These are phyloP conservation scores for Dendrocincla fuliginosa DNA, from an alignment of 2,797 vertebrate species.

Conservation along the genomic window DNA sequence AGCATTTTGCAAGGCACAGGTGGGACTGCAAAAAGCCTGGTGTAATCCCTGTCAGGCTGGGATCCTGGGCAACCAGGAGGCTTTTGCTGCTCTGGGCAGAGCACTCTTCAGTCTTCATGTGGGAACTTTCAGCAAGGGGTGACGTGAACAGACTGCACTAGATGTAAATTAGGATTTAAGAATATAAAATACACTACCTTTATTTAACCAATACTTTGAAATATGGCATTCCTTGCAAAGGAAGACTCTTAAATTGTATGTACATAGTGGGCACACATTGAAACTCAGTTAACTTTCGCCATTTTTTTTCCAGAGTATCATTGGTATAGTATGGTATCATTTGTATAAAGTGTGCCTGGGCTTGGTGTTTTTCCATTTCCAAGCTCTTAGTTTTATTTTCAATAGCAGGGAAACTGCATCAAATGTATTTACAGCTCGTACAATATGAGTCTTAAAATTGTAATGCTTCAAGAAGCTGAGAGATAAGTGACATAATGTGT, in stretches of 20 bases:
- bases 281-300: background rate
- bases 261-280: background rate
- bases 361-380: background rate
- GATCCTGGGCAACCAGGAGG: background rate
- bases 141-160: background rate
- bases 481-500: background rate
- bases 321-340: background rate
- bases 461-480: background rate
- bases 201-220: background rate
- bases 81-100: background rate
- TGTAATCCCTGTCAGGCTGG: background rate
- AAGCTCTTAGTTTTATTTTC: slow-evolving; percentile 1
- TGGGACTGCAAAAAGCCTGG: background rate
- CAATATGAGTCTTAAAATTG: background rate
- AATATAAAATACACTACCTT: background rate
- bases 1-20: background rate
- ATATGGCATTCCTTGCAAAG: background rate
- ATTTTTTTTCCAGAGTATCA: background rate
- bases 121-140: background rate
- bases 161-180: background rate
- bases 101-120: background rate
- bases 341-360: background rate
- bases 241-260: background rate
- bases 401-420: background rate
- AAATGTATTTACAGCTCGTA: slow-evolving; percentile 11